Conservation (phyloP, 2,113 vertebrate species). For the Argyrosomus japonicus region DNA sequence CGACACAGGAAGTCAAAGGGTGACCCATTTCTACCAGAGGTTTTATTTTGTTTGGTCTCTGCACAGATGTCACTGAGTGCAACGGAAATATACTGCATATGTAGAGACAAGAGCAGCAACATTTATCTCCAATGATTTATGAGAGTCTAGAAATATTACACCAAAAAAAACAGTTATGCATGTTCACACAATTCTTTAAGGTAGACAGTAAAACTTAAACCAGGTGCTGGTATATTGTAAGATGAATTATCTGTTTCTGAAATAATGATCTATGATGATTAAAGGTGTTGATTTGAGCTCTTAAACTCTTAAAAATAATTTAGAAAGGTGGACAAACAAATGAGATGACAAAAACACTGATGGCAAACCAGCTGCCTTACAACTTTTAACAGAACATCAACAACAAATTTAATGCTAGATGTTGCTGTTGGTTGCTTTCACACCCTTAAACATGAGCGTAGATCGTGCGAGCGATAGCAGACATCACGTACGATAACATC, state of each 20-base stretch:
- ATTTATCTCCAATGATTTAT: conserved; percentile 15
- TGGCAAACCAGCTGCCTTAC: conserved; percentile 38
- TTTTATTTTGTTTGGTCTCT: conserved; percentile 64
- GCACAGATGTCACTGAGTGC: conserved; percentile 42
- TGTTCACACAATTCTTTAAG: neutral
- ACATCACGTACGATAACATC: neutral
- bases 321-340: neutral
- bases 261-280: neutral
- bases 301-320: neutral
- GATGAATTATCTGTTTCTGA: neutral
- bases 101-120: conserved; percentile 12
- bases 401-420: neutral
- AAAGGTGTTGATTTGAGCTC: neutral
- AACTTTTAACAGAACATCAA: neutral
- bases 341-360: neutral
- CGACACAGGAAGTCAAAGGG: conserved; percentile 74
- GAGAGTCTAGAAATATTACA: neutral
- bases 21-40: conserved; percentile 75
- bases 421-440: neutral
- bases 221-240: neutral
- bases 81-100: conserved; percentile 44
- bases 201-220: neutral
- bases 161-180: neutral
- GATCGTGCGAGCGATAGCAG: neutral
- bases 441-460: neutral